A percentile compares a stretch with the other conserved stretches of the same genome.
phyloP scores from a whole-genome alignment of 2,888 invertebrate genomes.

The Yponomeuta evonymella region DNA sequence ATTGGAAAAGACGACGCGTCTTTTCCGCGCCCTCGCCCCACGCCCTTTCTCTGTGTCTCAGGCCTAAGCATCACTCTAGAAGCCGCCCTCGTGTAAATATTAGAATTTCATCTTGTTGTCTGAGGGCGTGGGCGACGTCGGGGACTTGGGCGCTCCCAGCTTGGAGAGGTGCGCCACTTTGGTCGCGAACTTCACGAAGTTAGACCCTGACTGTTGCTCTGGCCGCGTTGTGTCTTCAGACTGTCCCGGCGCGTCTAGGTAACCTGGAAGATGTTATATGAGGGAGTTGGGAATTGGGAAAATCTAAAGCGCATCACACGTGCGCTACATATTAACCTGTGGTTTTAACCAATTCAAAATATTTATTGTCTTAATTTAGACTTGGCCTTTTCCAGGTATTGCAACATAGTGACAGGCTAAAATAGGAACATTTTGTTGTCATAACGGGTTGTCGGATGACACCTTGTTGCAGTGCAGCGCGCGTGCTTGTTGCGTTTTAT shows the following conservation, averaged over 20 bases:
- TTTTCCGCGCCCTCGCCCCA: not conserved
- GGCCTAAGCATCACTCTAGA: slow-evolving; percentile 13
- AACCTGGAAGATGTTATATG: not conserved
- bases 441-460: too few relatives aligned
- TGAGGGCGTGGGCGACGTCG: slow-evolving; percentile 52
- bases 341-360: too few relatives aligned
- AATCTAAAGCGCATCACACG: too few relatives aligned
- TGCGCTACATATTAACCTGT: too few relatives aligned
- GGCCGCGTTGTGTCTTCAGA: slow-evolving; percentile 54
- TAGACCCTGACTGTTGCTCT: slow-evolving; percentile 48
- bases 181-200: slow-evolving; percentile 63
- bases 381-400: too few relatives aligned
- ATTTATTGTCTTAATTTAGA: too few relatives aligned
- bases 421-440: too few relatives aligned
- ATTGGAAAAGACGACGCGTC: not conserved
- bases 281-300: not conserved
- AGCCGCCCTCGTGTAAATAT: slow-evolving; percentile 14
- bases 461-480: too few relatives aligned
- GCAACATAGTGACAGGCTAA: too few relatives aligned
- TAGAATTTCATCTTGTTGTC: slow-evolving; percentile 58
- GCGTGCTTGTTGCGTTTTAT: too few relatives aligned
- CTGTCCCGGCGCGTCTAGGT: slow-evolving; percentile 21
- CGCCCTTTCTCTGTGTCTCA: not conserved
- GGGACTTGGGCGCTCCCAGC: slow-evolving; percentile 53
- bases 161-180: slow-evolving; percentile 63